Evolutionary conservation across 1,140 invertebrate genomes (phyloP), one percentile per base, ranked within the genome.

Genomic region (Temnothorax nylanderi): DNA sequence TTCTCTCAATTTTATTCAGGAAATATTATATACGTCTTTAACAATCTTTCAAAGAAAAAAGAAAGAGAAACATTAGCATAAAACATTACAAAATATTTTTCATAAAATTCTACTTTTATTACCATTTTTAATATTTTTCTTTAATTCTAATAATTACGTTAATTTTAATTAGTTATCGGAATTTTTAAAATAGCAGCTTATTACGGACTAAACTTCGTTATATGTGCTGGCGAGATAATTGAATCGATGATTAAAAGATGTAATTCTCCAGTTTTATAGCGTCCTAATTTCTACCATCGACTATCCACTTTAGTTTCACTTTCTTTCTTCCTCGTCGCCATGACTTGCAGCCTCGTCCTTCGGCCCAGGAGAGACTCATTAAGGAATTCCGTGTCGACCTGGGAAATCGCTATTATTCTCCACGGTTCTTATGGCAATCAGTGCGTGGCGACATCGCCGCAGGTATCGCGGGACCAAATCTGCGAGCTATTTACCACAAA

Each of bases 401-500:
- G 89, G 90, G 90, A 88, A 91, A 91, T 91, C 82, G 84, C 78
- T 71, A 77, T 88, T 86, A 86, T 71, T 85, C 88, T 85, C 78
- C 78, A 34, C 80, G 69, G 84, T 87, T 91, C 87, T 90, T 89
- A 69, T 44, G 7, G 90, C 90, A 90, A 91, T 91, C 90, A 90
- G 89, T 85, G 87, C 78, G 54, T 87, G 78, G 82, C 54, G 58
- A 84, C 49, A 60, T 67, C 85, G 16, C 34, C n/a, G 13, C 21
- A 47, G 80, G 85, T 81, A 67, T 89, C 89, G 74, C 76, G 89
- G 89, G 90, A 91, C 75, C 89, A 76, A 89, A 91, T 87, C 85
- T 87, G 34, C 60, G 74, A 32, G 44, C 56, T 86, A 87, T 90
- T 91, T 89, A 51, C 75, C 49, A 60, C 62, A 34, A 87, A 88